phyloP scores from a whole-genome alignment of 1,140 invertebrate species.

The Anastrepha ludens region DNA sequence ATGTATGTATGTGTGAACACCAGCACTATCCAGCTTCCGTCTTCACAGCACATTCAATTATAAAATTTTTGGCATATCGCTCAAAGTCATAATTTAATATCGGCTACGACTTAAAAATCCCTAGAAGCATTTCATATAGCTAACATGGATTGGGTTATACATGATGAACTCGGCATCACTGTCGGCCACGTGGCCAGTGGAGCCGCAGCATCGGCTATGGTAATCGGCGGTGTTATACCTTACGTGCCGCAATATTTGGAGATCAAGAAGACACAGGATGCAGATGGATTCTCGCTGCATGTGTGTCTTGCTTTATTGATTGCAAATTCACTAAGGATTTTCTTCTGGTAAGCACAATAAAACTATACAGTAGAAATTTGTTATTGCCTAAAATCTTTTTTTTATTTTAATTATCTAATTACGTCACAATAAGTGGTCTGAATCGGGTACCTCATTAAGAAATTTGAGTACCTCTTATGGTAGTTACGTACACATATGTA shows the following conservation, averaged over 20 bases:
- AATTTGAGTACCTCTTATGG: no score
- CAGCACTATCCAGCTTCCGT: background rate
- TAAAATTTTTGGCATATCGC: no score
- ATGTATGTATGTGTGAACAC: background rate
- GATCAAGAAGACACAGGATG: conserved; percentile 91
- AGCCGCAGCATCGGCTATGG: conserved; percentile 87
- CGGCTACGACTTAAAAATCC: background rate
- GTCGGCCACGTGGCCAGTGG: conserved; percentile 81
- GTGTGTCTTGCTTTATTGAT: conserved; percentile 96
- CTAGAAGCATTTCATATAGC: background rate
- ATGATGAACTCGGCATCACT: conserved; percentile 80
- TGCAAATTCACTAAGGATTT: conserved; percentile 96
- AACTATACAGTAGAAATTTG: background rate
- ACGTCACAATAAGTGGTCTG: no score
- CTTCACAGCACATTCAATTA: background rate
- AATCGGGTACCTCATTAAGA: no score
- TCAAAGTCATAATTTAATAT: background rate
- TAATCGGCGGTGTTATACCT: conserved; percentile 90
- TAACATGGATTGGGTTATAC: conserved; percentile 81
- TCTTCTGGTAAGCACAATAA: conserved; percentile 91
- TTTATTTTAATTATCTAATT: no score
- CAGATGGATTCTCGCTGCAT: conserved; percentile 96
- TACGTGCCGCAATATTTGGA: conserved; percentile 96
- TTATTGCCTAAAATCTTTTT: no score
- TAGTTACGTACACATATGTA: no score